Percentiles rank a stretch among this genome's conserved stretches.
Evolutionary conservation across 1,140 invertebrate genomes (phyloP).

Genomic region (Scaptomyza montana): DNA sequence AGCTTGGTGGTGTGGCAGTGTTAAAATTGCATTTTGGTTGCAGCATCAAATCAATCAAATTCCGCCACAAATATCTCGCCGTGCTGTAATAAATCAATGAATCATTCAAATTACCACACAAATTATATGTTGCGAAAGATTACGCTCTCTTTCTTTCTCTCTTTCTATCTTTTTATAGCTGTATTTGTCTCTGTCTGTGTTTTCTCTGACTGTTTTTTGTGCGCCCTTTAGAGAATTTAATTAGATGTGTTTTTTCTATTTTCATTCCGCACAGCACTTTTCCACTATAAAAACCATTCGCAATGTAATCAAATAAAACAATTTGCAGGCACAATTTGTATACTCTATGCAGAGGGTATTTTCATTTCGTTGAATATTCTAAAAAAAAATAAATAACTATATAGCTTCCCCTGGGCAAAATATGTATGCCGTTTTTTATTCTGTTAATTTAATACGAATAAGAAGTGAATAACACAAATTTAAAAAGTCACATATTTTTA

Average conservation of each 20-base stretch:
- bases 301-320: conserved; percentile 35
- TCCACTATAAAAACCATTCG: background rate
- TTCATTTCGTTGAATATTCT: background rate
- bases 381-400: background rate
- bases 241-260: conserved; percentile 33
- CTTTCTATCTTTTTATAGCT: no score
- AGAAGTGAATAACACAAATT: no score
- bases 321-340: conserved; percentile 3
- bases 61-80: background rate
- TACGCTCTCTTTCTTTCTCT: background rate
- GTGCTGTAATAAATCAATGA: background rate
- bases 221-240: conserved; percentile 27
- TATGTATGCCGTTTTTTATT: background rate
- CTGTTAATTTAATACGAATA: no score
- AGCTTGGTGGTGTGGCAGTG: conserved; percentile 25
- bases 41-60: conserved; percentile 10
- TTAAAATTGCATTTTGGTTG: conserved; percentile 41
- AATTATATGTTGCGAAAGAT: conserved; percentile 3
- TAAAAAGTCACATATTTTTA: conserved; percentile 5
- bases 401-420: background rate
- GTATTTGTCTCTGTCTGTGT: background rate
- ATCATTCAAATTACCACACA: conserved; percentile 18
- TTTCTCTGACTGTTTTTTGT: background rate
- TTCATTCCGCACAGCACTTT: conserved; percentile 9
- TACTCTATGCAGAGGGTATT: background rate